These are phyloP conservation scores for Danio kyathit DNA, from an alignment of 2,797 vertebrate genomes.

Conservation along the genomic window DNA sequence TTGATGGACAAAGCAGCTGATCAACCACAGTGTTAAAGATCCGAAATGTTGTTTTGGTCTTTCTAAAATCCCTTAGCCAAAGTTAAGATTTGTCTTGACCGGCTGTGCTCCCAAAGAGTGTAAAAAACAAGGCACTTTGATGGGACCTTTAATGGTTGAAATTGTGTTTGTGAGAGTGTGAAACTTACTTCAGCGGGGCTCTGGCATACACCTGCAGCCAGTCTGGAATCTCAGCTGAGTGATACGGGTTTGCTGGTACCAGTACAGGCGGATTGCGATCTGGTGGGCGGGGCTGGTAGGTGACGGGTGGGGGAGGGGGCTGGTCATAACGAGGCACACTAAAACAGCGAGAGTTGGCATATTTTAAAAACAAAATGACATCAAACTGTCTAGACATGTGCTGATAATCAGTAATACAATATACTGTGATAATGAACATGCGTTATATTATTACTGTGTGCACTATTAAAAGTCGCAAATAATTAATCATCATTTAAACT, in stretches of 20 bases:
- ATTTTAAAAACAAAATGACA: background rate
- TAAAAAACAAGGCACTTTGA: no score
- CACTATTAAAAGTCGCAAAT: no score
- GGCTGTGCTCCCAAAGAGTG: no score
- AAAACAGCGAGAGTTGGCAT: slow-evolving; percentile 43
- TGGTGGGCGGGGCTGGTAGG: slow-evolving; percentile 88
- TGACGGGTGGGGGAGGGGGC: slow-evolving; percentile 90
- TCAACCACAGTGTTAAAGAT: no score
- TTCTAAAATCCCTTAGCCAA: no score
- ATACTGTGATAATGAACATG: no score
- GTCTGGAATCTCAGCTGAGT: slow-evolving; percentile 96
- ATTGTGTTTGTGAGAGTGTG: background rate
- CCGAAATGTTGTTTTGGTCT: no score
- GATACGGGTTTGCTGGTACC: slow-evolving; percentile 98
- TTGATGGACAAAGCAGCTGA: no score
- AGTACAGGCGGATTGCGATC: slow-evolving; percentile 91
- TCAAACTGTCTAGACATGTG: background rate
- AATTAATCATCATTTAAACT: no score
- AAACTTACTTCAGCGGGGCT: slow-evolving; percentile 94
- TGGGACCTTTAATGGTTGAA: background rate
- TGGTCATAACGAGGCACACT: slow-evolving; percentile 97
- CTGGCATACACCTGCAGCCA: slow-evolving; percentile 99
- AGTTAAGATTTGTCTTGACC: no score
- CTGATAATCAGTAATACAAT: no score
- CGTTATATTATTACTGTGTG: no score